Evolutionary conservation across 2,113 vertebrate genomes (phyloP).

Genomic region (Axis porcinus): DNA sequence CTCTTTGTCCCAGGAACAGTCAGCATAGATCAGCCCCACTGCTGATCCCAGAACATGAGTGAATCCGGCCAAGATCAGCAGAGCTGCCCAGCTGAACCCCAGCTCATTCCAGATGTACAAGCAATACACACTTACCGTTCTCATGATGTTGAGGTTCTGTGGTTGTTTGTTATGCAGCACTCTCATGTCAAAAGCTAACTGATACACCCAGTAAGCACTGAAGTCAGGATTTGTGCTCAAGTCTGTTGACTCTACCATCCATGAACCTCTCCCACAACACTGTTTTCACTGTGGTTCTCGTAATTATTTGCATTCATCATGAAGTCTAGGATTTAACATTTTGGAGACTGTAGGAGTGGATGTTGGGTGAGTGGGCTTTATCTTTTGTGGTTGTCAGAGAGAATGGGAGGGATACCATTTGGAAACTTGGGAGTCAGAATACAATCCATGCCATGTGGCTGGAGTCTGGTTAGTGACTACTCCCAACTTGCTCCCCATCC

Average conservation of each 20-base stretch:
- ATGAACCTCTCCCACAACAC: neutral
- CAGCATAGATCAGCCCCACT: too few relatives aligned
- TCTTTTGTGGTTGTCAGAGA: neutral
- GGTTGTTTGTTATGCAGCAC: neutral
- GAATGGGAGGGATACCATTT: neutral
- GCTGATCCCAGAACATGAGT: neutral
- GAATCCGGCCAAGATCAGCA: neutral
- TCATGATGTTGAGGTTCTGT: neutral
- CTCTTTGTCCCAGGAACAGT: neutral
- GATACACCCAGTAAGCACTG: fast-evolving
- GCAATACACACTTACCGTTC: neutral
- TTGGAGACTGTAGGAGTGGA: neutral
- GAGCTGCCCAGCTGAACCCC: neutral
- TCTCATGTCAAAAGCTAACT: neutral
- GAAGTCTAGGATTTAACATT: neutral
- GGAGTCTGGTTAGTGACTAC: neutral
- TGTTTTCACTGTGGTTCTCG: neutral
- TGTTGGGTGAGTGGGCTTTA: neutral
- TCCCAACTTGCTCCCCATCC: neutral
- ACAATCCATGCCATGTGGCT: neutral
- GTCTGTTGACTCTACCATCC: neutral
- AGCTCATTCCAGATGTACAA: neutral
- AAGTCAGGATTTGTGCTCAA: neutral
- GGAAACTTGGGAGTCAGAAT: neutral
- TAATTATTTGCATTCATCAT: neutral